phyloP scores from a whole-genome alignment of 2,797 vertebrate species.

The Streptopelia turtur region DNA sequence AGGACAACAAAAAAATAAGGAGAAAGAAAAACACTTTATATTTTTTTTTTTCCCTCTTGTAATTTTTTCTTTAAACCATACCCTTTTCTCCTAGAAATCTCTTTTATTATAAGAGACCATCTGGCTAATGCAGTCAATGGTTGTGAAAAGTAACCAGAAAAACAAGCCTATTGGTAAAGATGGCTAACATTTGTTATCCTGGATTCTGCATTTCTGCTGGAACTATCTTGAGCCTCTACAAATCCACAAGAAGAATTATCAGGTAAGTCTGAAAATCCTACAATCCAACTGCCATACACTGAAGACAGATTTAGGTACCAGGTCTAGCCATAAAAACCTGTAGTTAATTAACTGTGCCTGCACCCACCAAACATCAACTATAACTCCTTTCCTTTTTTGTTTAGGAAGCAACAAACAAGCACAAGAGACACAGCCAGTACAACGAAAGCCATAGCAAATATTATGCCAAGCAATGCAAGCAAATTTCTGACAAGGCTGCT shows the following conservation, averaged over 20 bases:
- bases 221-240: background rate
- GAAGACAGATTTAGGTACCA: background rate
- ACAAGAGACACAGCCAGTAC: background rate
- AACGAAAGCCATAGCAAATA: background rate
- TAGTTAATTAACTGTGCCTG: background rate
- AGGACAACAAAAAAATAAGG: background rate
- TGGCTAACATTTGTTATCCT: background rate
- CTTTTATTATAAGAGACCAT: background rate
- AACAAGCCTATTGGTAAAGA: background rate
- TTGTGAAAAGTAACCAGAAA: background rate
- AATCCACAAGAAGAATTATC: background rate
- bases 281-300: background rate
- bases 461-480: rapidly evolving
- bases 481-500: slow-evolving; percentile 7
- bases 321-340: background rate
- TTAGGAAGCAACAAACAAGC: background rate
- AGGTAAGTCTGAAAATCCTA: background rate
- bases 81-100: background rate
- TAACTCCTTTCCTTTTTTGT: background rate
- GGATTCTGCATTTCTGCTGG: background rate
- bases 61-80: background rate
- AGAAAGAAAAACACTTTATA: background rate
- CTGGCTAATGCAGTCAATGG: background rate
- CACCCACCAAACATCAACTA: background rate
- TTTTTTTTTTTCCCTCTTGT: background rate